Evolutionary conservation across 2,888 invertebrate species (phyloP).

Genomic region (Anaspis maculata): DNA sequence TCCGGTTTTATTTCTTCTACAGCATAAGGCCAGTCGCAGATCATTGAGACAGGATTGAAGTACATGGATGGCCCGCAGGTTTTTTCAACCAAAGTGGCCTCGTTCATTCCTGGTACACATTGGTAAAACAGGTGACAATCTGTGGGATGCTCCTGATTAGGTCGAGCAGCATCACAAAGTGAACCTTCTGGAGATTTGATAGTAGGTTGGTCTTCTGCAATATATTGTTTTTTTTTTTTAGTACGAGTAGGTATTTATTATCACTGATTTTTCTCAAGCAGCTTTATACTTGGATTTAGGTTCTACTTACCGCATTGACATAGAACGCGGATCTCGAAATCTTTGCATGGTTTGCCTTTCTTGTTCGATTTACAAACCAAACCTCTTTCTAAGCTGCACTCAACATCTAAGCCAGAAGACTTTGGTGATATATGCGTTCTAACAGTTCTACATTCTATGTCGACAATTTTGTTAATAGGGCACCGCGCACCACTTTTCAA

Average conservation of each 20-base stretch:
- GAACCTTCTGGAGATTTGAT: conserved; percentile 3
- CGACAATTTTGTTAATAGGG: conserved; percentile 51
- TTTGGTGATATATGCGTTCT: conserved; percentile 54
- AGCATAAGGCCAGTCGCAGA: conserved; percentile 42
- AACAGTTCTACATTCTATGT: conserved; percentile 70
- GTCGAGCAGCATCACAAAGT: conserved; percentile 43
- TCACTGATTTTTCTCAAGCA: no score
- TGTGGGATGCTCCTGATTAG: conserved; percentile 52
- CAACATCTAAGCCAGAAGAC: conserved; percentile 64
- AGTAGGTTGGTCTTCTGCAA: conserved; percentile 3
- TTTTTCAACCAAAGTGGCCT: conserved; percentile 49
- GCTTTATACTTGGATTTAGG: no score
- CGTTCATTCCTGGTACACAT: conserved; percentile 45
- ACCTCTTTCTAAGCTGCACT: conserved; percentile 67
- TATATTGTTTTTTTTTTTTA: no score
- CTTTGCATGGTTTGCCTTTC: conserved; percentile 50
- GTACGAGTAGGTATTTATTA: no score
- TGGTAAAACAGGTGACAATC: conserved; percentile 66
- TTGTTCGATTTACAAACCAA: conserved; percentile 51
- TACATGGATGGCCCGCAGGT: conserved; percentile 55
- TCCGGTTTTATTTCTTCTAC: conserved; percentile 53
- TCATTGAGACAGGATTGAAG: conserved; percentile 56
- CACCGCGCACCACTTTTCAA: conserved; percentile 49
- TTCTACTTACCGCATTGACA: conserved; percentile 66
- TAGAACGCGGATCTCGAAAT: conserved; percentile 74